Base-by-base conservation (phyloP, 1,140 invertebrate species). In the Ips typographus region DNA sequence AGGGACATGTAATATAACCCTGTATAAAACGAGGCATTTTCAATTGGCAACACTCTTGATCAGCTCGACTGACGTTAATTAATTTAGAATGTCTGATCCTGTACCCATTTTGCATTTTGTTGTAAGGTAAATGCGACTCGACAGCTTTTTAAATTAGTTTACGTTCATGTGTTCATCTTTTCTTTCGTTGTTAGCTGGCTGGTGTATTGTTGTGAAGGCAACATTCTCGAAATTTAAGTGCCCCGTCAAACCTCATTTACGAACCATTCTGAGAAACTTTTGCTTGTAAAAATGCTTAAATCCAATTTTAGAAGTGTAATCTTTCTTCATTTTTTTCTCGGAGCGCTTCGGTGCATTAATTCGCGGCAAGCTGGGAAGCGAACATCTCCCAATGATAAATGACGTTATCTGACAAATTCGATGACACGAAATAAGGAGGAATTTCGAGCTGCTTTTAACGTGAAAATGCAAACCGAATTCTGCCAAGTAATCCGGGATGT, bases 391-490 rank as follows among this genome's bases (percentile, higher is more conserved):
- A 68, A 56, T 68, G 66, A 68, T 68, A 56, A 62, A 68, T 56
- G 66, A 68, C 66, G 51, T 61, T 55, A 68, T 68, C 58, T 58
- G 58, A 62, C 58, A 68, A 68, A 68, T 68, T 68, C 58, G 66
- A 68, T 68, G 66, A 68, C 66, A 68, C 66, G 58, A 68, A 68
- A 68, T 68, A 62, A 67, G 58, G 59, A 68, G 40, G 59, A 68
- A 62, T 68, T 58, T 59, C 66, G 40, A 22, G 42, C 22, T 40
- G 66, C 52, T 62, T 62, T 62, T 37, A 42, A 37, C 58, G 66
- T 56, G 40, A 41, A 56, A 58, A 62, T 68, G 66, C 58, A 62
- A 57, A 62, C n/a, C 41, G 52, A 68, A 53, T 62, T 60, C 55
- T 61, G 47, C 57, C 40, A 36, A 44, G 59, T 61, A 60, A 61